Evolutionary conservation across 2,888 invertebrate species (phyloP), one percentile per base, ranked within the genome.

Genomic region (Mythimna pallens): DNA sequence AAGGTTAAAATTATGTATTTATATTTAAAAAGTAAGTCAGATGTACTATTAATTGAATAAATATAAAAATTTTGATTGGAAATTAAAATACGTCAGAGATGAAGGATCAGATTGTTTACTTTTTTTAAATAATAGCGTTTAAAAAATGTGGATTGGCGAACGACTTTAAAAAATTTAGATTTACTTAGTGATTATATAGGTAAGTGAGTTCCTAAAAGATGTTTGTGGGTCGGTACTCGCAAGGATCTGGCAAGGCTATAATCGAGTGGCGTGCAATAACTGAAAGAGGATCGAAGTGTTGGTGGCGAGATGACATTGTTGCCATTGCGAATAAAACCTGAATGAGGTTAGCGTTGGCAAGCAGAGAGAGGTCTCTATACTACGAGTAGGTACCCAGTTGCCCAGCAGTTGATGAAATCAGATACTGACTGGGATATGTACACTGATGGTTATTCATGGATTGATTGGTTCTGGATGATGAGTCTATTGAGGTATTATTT

Each of bases 401-500:
- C 58, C 4, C 20, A 59, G 58, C 36, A 47, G 47, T 47, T 47
- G 47, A 47, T 20, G 43, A 43, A 47, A 1, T 47, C 17, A 47
- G 5, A 17, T 43, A 43, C 10, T 5, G 4, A 43, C 14, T 4
- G 12, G 4, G 43, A 6, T 47, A 47, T 47, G 4, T 0, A 47
- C 4, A 20, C 17, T 17, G 47, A 17, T 47, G 7, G 14, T 20
- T 47, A 47, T 14, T 43, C 14, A 43, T 43, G 14, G 43, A 14
- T 14, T 14, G 14, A 43, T 43, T 14, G 5, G 43, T 43, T 43
- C 3, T 22, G 12, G 22, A n/a, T 22, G 14, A 25, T 30, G 30
- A 9, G n/a, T 36, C 9, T 65, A 52, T n/a, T 50, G 10, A 43
- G 62, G 50, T 63, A 14, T n/a, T n/a, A 50, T 50, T 58, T 84